Percentiles rank a stretch among this genome's conserved stretches.
These are phyloP conservation scores for Aplidium turbinatum DNA, from an alignment of 23 tunicate species.

Conservation along the genomic window DNA sequence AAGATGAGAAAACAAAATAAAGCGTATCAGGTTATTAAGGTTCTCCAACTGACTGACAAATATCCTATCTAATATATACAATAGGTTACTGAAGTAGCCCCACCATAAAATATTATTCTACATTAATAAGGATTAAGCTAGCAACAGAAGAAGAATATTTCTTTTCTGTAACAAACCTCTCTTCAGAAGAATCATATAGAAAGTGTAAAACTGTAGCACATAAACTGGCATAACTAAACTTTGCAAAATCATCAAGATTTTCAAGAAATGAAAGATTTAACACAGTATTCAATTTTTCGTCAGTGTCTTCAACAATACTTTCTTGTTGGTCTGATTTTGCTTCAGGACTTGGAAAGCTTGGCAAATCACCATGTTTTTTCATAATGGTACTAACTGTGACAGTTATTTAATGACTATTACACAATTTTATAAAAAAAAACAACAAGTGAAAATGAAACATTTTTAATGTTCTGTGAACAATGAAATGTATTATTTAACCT, in stretches of 20 bases:
- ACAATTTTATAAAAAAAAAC: too few species aligned
- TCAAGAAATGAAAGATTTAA: constrained; percentile 38
- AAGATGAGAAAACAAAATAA: too few species aligned
- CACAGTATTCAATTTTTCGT: not conserved
- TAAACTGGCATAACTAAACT: constrained; percentile 68
- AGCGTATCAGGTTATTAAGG: too few species aligned
- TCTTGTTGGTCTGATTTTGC: not conserved
- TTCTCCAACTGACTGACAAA: too few species aligned
- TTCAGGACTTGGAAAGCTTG: not conserved
- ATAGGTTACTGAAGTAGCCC: too few species aligned
- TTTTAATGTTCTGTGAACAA: too few species aligned
- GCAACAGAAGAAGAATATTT: not conserved
- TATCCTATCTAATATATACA: too few species aligned
- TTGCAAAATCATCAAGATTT: constrained; percentile 50
- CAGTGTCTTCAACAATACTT: not conserved
- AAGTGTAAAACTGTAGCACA: constrained; percentile 60
- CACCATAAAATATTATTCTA: not conserved
- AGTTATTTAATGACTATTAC: too few species aligned
- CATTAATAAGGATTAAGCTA: not conserved
- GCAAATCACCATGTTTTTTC: not conserved
- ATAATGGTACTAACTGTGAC: not conserved
- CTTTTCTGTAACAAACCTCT: constrained; percentile 23
- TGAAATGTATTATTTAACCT: too few species aligned
- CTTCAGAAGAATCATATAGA: constrained; percentile 29
- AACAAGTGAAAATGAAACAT: too few species aligned